Base-by-base conservation (phyloP, 2,797 vertebrate genomes). In the Argyrosomus regius region DNA sequence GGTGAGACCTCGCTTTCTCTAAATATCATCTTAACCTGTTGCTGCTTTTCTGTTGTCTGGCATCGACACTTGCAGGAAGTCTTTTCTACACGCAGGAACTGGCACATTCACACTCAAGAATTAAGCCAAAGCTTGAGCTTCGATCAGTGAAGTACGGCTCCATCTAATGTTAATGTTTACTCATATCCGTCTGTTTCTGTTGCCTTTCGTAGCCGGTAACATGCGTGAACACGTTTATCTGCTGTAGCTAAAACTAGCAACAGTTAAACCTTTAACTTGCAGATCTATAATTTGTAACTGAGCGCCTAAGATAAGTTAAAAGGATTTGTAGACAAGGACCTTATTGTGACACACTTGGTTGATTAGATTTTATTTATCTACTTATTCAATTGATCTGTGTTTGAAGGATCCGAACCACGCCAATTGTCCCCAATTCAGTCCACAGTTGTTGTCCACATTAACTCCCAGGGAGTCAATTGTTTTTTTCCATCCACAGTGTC, bases 1-100 rank as follows among this genome's bases (percentile, higher is more conserved):
- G 94, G 96, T 94, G 65, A 79, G 79, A 12, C 3, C 16, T 1
- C 10, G 4, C 49, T 9, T 24, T 35, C 20, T 22, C 54, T 35
- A 48, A 16, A 57, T 46, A 28, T 31, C 16, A 22, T 20, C 54
- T 39, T 0, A 26, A 1, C 43, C 31, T 48, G 16, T 48, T 48
- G 13, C 60, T 35, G 22, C 20, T 39, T 14, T 3, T 13, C 43
- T 13, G 12, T 13, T 43, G 12, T 43, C 43, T 43, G 43, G 43
- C 13, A 13, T 43, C 11, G 43, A 13, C 43, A 43, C 11, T 13
- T 3, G 43, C 43, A 13, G 43, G 11, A 43, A 35, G 31, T 35
- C 31, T 35, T 35, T 35, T 35, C 31, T 35, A 35, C 31, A 35
- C 31, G 7, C 28, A 31, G 26, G 28, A 31, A 31, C 3, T 26